These are phyloP conservation scores for Stenolophus ochropezus DNA, from an alignment of 2,888 invertebrate genomes.

Conservation along the genomic window DNA sequence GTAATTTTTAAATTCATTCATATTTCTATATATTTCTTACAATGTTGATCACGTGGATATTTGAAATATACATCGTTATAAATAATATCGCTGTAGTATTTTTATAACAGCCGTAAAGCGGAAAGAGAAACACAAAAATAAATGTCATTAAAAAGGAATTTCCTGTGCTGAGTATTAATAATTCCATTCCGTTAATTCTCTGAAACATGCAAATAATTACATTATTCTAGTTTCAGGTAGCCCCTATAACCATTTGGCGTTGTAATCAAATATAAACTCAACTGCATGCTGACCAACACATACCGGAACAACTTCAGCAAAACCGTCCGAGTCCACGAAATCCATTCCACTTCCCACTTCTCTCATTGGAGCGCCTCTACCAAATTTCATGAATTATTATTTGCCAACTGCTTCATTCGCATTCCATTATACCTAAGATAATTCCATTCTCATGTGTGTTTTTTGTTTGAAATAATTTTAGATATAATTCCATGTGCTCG, in stretches of 20 bases:
- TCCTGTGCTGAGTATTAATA: constrained; percentile 9
- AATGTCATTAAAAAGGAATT: not conserved
- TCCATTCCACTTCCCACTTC: not conserved
- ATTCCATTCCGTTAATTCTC: constrained; percentile 22
- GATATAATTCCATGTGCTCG: not conserved
- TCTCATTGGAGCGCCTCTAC: not conserved
- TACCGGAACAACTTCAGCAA: not conserved
- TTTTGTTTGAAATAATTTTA: no score
- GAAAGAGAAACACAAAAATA: constrained; percentile 2
- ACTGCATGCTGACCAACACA: constrained; percentile 43
- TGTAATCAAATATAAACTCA: constrained; percentile 49
- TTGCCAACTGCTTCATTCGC: no score
- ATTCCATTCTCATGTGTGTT: no score
- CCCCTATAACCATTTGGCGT: constrained; percentile 9
- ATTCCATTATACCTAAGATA: no score
- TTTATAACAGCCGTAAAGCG: not conserved
- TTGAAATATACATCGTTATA: not conserved
- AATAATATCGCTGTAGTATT: not conserved
- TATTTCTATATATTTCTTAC: no score
- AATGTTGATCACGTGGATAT: no score
- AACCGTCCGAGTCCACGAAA: not conserved
- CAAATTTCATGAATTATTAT: no score
- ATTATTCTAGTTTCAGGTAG: constrained; percentile 17
- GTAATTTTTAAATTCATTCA: no score
- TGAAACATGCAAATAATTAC: constrained; percentile 26